A percentile compares a stretch with the other conserved stretches of the same genome.
Evolutionary conservation across 2,888 invertebrate species (phyloP).

Genomic region (Rotaria magnacalcarata): DNA sequence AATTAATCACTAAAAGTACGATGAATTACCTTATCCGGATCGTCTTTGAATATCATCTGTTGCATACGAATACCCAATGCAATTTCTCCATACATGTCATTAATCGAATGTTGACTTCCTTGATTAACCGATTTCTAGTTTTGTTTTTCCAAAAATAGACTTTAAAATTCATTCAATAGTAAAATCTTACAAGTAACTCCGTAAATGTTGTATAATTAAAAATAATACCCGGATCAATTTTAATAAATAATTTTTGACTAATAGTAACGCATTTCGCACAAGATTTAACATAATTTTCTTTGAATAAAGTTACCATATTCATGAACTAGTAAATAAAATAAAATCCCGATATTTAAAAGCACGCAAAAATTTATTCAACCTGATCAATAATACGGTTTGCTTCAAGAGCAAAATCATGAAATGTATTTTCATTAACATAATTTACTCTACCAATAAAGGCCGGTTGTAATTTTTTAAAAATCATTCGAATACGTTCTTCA

Average conservation of each 20-base stretch:
- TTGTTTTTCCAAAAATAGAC: too few species aligned
- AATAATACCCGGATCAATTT: not conserved
- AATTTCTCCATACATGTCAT: constrained; percentile 11
- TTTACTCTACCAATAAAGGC: not conserved
- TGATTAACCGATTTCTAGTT: not conserved
- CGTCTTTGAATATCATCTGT: constrained; percentile 12
- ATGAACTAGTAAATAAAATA: not conserved
- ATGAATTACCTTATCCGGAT: not conserved
- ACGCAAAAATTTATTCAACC: not conserved
- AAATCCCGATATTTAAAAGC: not conserved
- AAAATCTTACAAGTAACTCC: not conserved
- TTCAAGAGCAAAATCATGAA: not conserved
- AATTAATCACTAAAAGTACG: too few species aligned
- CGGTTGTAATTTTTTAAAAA: not conserved
- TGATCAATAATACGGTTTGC: constrained; percentile 21
- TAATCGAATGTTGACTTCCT: not conserved
- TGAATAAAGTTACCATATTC: not conserved
- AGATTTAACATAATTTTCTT: constrained; percentile 23
- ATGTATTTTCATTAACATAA: not conserved
- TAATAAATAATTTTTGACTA: constrained; percentile 19
- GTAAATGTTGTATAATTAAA: constrained; percentile 2
- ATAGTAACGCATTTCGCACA: not conserved
- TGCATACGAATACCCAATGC: not conserved
- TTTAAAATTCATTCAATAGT: not conserved
- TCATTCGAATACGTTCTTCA: not conserved